Evolutionary conservation across 2,797 vertebrate species (phyloP), one percentile per base, ranked within the genome.

Genomic region (Taenioides sp.): DNA sequence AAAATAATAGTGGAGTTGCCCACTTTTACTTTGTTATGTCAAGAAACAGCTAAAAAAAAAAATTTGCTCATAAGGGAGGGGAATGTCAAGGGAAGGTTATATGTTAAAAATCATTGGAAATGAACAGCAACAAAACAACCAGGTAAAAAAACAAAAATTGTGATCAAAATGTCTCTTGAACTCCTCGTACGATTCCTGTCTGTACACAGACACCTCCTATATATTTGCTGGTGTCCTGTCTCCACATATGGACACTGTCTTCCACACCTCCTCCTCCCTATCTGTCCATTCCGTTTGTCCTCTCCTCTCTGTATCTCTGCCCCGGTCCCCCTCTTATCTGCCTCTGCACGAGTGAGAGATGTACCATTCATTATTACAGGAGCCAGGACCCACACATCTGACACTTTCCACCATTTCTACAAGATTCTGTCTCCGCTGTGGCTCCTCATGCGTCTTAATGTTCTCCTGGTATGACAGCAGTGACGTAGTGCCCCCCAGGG

Each of bases 321-420:
- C 25, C 50, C 25, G 43, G 52, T 57, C 60, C 55, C 47, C 40
- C 70, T 69, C 74, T 58, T 62, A 74, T 73, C 62, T 52, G 70
- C 40, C 60, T 60, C n/a, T 18, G 50, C 28, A 65, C 5, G 77
- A 80, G 70, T 3, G 37, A 73, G 81, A 71, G 82, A 83, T 82
- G 81, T 27, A 10, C 73, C 79, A 80, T 90, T 84, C 75, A 83
- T 88, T 84, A 88, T 52, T 60, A 75, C 70, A 71, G 72, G 80
- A 70, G 59, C 28, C 73, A 18, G 70, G 50, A 73, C 54, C n/a
- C 1, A 49, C 50, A 20, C 27, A 66, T 70, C 10, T 71, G 67
- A 71, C 66, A 64, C 20, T 12, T 65, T 22, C 65, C 57, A 2
- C 0, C 31, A 18, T 73, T 27, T 67, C 20, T 66, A 62, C 61